Percentiles rank a stretch among this genome's conserved stretches.
These are phyloP conservation scores for Trichoplusia ni DNA, from an alignment of 1,140 invertebrate genomes.

Conservation along the genomic window DNA sequence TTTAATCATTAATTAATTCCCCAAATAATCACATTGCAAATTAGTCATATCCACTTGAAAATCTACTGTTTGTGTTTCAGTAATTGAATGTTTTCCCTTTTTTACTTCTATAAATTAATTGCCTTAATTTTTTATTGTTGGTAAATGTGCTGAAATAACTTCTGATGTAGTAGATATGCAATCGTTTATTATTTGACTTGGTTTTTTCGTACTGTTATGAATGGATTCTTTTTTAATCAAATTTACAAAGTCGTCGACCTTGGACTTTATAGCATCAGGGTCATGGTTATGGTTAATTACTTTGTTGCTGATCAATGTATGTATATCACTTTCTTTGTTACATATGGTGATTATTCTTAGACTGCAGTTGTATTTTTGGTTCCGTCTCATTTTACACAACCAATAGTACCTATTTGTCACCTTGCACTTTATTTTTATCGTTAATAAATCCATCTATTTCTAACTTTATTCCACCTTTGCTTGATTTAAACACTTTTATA, in stretches of 20 bases:
- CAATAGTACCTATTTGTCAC: constrained; percentile 1
- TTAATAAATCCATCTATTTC: background rate
- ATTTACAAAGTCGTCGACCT: background rate
- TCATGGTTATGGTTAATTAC: background rate
- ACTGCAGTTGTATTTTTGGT: background rate
- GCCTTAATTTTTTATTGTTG: background rate
- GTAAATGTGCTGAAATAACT: background rate
- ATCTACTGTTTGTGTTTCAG: background rate
- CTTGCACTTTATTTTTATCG: background rate
- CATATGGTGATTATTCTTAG: background rate
- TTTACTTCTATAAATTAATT: constrained; percentile 1
- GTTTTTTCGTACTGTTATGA: background rate
- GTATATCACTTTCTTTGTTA: background rate
- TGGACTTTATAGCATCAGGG: background rate
- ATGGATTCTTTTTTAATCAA: background rate
- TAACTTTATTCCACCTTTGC: background rate
- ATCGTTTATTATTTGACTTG: constrained; percentile 1
- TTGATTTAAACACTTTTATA: background rate
- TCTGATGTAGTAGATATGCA: background rate
- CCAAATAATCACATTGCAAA: background rate
- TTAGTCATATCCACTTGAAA: background rate
- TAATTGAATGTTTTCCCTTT: constrained; percentile 1
- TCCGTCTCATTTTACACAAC: background rate
- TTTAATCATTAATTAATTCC: background rate
- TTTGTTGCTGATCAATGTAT: background rate